Evolutionary conservation across 1,140 invertebrate species (phyloP).

Genomic region (Neuroterus valhalla): DNA sequence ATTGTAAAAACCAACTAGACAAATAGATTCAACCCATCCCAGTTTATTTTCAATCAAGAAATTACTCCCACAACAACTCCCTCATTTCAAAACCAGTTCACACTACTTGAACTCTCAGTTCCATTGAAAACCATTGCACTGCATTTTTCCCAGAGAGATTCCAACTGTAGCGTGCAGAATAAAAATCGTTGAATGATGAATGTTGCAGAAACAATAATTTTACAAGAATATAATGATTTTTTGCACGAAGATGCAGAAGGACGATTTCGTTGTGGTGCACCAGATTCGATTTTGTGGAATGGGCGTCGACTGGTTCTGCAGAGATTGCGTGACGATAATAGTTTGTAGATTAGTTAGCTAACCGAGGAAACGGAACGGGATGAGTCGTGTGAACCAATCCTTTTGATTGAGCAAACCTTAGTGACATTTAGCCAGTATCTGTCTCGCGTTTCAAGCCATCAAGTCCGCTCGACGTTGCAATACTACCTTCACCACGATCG

Average conservation of each 20-base stretch:
- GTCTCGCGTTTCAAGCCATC: slow-evolving; percentile 58
- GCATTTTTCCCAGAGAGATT: slow-evolving; percentile 18
- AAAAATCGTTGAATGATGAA: slow-evolving; percentile 8
- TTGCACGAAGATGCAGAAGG: slow-evolving; percentile 26
- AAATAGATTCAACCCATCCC: too few species aligned
- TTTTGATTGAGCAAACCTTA: slow-evolving; percentile 62
- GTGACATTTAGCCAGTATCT: slow-evolving; percentile 65
- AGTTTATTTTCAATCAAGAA: too few species aligned
- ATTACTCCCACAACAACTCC: too few species aligned
- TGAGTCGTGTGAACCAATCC: slow-evolving; percentile 65
- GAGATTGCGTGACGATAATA: slow-evolving; percentile 65
- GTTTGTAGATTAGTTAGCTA: slow-evolving; percentile 52
- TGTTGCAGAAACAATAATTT: slow-evolving; percentile 22
- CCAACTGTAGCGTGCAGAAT: slow-evolving; percentile 13
- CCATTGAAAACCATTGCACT: slow-evolving; percentile 5
- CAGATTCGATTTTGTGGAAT: slow-evolving; percentile 19
- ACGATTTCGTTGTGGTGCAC: slow-evolving; percentile 11
- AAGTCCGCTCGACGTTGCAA: slow-evolving; percentile 36
- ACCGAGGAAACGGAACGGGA: slow-evolving; percentile 54
- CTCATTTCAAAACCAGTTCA: too few species aligned
- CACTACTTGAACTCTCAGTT: background rate
- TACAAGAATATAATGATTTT: slow-evolving; percentile 16
- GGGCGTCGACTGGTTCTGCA: slow-evolving; percentile 14
- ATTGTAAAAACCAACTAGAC: too few species aligned
- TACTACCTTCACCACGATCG: slow-evolving; percentile 40